Evolutionary conservation across 2,797 vertebrate genomes (phyloP), one percentile per base, ranked within the genome.

Genomic region (Paratrypauchen microcephalus): DNA sequence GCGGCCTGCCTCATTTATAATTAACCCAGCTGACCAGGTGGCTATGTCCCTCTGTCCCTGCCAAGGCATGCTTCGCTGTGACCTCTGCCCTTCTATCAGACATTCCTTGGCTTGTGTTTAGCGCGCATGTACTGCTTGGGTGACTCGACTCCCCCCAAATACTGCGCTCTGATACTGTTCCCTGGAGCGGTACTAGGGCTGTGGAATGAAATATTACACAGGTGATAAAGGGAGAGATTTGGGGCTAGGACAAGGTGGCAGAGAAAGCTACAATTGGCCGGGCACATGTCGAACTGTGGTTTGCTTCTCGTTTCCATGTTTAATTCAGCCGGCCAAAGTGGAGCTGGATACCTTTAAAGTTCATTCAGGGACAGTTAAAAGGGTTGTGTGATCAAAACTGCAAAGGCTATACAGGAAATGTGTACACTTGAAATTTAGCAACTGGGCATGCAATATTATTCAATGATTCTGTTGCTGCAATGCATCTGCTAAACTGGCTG

Each of bases 21-120:
- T 90, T 88, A 94, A 94, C 91, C 88, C 87, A 85, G 89, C 91
- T 93, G 93, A 94, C 90, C 93, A 92, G 88, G 89, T 91, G 92
- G 86, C 85, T 87, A 86, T 87, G 89, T 89, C 84, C 86, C 87
- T 79, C 88, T 88, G 84, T 92, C 89, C 90, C 88, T 85, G 92
- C 89, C 88, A 92, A 91, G 69, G 83, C 92, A 91, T 90, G 83
- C 88, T 89, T 89, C 69, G 0, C 58, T 59, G 68, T 89, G 87
- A 89, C 87, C 89, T 86, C 78, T 86, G 88, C 91, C 84, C 91
- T 92, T 91, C 88, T 88, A 79, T 74, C 80, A 76, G 79, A 74
- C 73, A 81, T 88, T 85, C 94, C 93, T 82, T 73, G 48, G 87
- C 85, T 89, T 88, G 87, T 92, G 87, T 86, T 91, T 83, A 83